Base-by-base conservation (phyloP, 2,888 invertebrate genomes). In the Zygogramma bicolorata region DNA sequence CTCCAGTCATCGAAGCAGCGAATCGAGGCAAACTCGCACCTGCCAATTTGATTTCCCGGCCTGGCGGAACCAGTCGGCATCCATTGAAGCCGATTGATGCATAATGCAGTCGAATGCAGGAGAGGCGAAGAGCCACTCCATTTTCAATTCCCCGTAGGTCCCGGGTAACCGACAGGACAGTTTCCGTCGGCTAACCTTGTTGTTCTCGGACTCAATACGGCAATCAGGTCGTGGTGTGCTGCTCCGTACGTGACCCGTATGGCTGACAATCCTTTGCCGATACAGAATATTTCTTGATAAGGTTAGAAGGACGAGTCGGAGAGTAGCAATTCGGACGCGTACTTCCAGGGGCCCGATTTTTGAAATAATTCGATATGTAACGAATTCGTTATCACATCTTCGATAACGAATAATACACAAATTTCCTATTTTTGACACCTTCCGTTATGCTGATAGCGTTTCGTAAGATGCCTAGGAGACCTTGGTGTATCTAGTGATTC, bases 101-200 rank as follows among this genome's bases (percentile, higher is more conserved):
- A 53, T 53, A 25, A 53, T 53, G 53, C 27, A 53, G 25, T 53
- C 53, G 53, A 25, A 27, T 53, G 53, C 25, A 27, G 53, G 53
- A 38, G 27, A 22, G 10, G 46, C 18, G 46, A 3, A 46, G 46
- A 3, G 53, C 53, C 27, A 53, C 53, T 53, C 53, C 53, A 53
- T 27, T 53, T 53, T 53, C 53, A 53, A 53, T 53, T 53, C 53
- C 53, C 53, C 27, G n/a, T 25, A 53, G 53, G 25, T 53, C 27
- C 25, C 53, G 53, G 13, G 27, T 53, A 53, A 53, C 53, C 53
- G 53, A 53, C 53, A 77, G 73, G 76, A 77, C 76, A 75, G 79
- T 77, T 80, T 80, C 79, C 79, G 79, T 75, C 75, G 79, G 72
- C 77, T 82, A 82, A 81, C 80, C 79, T 80, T 76, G 80, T 81